A percentile compares a stretch with the other conserved stretches of the same genome.
Conservation (phyloP, 2,797 vertebrate genomes). For the Merluccius polli region DNA sequence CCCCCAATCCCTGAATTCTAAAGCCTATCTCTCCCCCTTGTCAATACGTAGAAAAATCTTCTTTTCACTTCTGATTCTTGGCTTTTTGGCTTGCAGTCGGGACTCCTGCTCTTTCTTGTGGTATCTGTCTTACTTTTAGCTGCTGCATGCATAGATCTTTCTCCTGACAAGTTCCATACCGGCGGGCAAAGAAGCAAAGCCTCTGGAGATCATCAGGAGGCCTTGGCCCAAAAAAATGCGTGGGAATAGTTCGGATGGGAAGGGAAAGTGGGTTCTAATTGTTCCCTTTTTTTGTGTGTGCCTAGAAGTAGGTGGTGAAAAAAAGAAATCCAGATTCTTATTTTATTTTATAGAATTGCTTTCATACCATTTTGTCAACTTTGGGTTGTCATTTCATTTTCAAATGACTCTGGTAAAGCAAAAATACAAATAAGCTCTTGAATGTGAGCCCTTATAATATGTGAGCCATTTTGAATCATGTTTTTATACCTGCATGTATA, state of each 20-base stretch:
- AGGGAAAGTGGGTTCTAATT: constrained; percentile 82
- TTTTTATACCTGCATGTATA: neutral
- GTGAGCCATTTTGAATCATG: constrained; percentile 38
- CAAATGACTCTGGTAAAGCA: constrained; percentile 23
- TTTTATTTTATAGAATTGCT: constrained; percentile 71
- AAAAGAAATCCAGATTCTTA: constrained; percentile 70
- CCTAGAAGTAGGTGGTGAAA: constrained; percentile 77
- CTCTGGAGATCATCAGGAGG: constrained; percentile 91
- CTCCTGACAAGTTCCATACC: constrained; percentile 94
- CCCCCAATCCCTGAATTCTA: constrained; percentile 63
- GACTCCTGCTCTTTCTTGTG: constrained; percentile 63
- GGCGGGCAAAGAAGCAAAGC: constrained; percentile 91
- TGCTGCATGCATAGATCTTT: constrained; percentile 83
- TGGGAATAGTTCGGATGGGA: constrained; percentile 96
- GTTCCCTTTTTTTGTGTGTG: constrained; percentile 66
- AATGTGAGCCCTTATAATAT: neutral
- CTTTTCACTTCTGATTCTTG: constrained; percentile 66
- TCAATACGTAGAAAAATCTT: constrained; percentile 69
- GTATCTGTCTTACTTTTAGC: constrained; percentile 74
- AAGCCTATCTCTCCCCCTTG: constrained; percentile 63
- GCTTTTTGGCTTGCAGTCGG: constrained; percentile 62
- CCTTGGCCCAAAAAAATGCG: constrained; percentile 91
- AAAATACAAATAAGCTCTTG: constrained; percentile 11
- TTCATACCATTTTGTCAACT: constrained; percentile 34
- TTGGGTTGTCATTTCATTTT: constrained; percentile 58